Percentiles rank a stretch among this genome's conserved stretches.
Conservation (phyloP, 2,113 vertebrate genomes). For the Apodemus speciosus region DNA sequence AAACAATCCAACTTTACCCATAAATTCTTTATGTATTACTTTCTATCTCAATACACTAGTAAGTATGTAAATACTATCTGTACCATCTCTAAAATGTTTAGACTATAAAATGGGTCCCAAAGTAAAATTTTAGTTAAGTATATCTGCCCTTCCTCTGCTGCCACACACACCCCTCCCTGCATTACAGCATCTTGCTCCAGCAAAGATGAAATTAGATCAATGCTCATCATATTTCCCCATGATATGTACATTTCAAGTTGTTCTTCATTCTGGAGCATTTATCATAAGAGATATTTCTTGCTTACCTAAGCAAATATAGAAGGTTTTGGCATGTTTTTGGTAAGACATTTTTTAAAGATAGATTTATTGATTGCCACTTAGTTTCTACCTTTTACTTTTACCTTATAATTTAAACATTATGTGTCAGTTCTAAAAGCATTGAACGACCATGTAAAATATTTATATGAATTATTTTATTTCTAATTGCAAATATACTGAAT, state of each 20-base stretch:
- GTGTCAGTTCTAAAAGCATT: neutral
- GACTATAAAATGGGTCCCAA: neutral
- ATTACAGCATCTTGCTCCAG: neutral
- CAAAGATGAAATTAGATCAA: neutral
- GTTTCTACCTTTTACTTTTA: neutral
- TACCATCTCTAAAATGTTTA: neutral
- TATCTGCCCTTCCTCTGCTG: neutral
- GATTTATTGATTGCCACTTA: constrained; percentile 12
- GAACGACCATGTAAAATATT: neutral
- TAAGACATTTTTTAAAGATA: neutral
- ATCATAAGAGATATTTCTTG: neutral
- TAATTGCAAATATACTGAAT: neutral
- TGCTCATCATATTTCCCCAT: neutral
- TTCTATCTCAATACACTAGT: neutral
- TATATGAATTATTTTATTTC: neutral
- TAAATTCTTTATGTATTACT: neutral
- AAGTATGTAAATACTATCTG: neutral
- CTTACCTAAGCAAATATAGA: neutral
- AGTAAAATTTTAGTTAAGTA: neutral
- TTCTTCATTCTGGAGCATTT: neutral
- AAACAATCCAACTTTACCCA: neutral
- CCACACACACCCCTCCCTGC: neutral
- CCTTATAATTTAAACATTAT: neutral
- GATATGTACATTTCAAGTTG: neutral
- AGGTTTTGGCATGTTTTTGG: neutral